phyloP scores from a whole-genome alignment of 2,888 invertebrate species.

The Axea sp. region DNA sequence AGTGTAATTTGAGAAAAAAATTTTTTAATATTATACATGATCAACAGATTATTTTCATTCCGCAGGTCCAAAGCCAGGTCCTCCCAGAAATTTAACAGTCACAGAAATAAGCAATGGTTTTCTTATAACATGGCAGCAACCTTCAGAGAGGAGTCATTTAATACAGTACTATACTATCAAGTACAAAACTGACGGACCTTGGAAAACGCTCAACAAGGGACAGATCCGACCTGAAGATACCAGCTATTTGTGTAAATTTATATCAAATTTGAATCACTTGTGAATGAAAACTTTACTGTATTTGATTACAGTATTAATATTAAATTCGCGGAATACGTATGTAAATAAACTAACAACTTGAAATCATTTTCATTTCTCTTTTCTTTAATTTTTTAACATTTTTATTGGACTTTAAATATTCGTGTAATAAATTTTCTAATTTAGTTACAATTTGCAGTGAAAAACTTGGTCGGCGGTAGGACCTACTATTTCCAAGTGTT shows the following conservation, averaged over 20 bases:
- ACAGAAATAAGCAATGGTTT: constrained; percentile 94
- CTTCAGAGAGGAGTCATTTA: constrained; percentile 88
- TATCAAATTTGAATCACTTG: neutral
- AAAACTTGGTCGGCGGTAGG: constrained; percentile 93
- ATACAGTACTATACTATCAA: constrained; percentile 95
- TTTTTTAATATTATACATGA: no score
- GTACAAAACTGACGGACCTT: constrained; percentile 93
- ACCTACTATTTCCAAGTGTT: constrained; percentile 95
- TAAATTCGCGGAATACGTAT: constrained; percentile 15
- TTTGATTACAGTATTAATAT: constrained; percentile 27
- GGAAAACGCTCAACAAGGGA: constrained; percentile 93
- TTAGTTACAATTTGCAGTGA: constrained; percentile 88
- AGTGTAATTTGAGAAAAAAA: no score
- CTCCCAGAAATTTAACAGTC: constrained; percentile 94
- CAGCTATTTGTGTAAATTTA: constrained; percentile 87
- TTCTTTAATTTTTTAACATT: neutral
- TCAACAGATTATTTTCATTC: no score
- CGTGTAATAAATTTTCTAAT: no score
- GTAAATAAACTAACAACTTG: constrained; percentile 6
- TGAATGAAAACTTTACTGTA: constrained; percentile 3
- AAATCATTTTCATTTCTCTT: no score
- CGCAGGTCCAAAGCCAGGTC: constrained; percentile 93
- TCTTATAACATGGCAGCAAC: constrained; percentile 93
- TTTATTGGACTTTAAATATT: no score
- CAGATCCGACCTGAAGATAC: constrained; percentile 94